Evolutionary conservation across 2,888 invertebrate species (phyloP), one percentile per base, ranked within the genome.

Genomic region (Parascotia fuliginaria): DNA sequence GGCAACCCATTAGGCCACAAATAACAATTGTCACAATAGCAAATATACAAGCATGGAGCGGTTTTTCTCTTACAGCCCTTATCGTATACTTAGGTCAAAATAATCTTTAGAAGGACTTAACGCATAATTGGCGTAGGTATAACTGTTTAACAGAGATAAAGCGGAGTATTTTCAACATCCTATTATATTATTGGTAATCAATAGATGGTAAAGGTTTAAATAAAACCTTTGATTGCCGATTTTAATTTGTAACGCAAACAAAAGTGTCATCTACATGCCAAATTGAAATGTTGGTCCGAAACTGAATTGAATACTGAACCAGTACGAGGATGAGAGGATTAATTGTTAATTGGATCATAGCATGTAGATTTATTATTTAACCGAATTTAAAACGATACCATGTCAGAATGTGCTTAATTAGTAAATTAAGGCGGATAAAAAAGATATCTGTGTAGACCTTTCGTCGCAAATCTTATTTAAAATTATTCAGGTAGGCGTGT

Each of bases 281-380:
- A 86, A 85, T 85, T 83, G 77, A 83, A 86, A 85, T 80, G 77
- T 77, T 59, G 62, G 62, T 72, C 73, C 70, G 72, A 76, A 81
- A 80, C 76, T 77, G 80, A 79, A 85, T 83, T 81, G 82, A 82
- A 85, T 77, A 75, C 77, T 65, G 79, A 76, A 78, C 75, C 76
- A 75, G 72, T 60, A 64, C 75, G 74, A 62, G 70, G 40, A 72
- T 70, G 75, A 74, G 68, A 65, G 85, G 85, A 87, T 89, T 86
- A 86, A 86, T 86, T 81, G 81, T 82, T 83, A 87, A 89, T 87
- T 86, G 83, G 77, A 86, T 85, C 76, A 81, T 79, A 82, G 66
- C 73, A 81, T 75, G 76, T 73, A 77, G 68, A 81, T 83, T 76
- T 82, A 81, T 80, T 77, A 83, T 82, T 82, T 74, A 76, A 77